Conservation (phyloP, 2,113 vertebrate genomes). For the Mormyrus iriodes region DNA sequence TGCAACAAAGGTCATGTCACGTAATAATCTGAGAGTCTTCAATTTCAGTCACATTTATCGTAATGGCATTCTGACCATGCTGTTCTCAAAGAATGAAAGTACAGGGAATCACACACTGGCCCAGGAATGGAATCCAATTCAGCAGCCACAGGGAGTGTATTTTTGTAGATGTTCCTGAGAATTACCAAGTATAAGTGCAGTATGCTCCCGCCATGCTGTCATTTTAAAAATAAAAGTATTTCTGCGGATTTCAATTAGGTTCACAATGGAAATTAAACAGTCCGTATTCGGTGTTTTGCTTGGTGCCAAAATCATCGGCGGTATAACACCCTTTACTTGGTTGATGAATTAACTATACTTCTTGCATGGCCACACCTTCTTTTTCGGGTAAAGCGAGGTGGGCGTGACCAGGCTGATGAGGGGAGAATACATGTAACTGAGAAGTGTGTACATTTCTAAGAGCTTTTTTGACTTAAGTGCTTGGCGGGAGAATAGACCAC, state of each 20-base stretch:
- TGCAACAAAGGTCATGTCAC: not conserved
- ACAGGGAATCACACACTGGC: not conserved
- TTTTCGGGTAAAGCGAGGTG: not conserved
- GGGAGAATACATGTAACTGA: not conserved
- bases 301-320: not conserved
- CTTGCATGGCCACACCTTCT: not conserved
- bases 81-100: not conserved
- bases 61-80: not conserved
- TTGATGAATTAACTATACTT: not conserved
- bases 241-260: not conserved
- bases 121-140: not conserved
- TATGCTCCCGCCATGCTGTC: not conserved
- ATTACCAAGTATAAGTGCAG: not conserved
- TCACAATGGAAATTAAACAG: not conserved
- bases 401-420: not conserved
- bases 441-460: not conserved
- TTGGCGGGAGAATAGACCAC: too few species aligned
- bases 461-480: too few species aligned
- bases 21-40: not conserved
- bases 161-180: not conserved
- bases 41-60: not conserved
- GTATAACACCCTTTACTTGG: not conserved
- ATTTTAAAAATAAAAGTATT: not conserved
- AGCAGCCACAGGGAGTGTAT: not conserved
- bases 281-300: not conserved